phyloP scores from a whole-genome alignment of 1,140 invertebrate genomes.

The Brachionus paranguensis region DNA sequence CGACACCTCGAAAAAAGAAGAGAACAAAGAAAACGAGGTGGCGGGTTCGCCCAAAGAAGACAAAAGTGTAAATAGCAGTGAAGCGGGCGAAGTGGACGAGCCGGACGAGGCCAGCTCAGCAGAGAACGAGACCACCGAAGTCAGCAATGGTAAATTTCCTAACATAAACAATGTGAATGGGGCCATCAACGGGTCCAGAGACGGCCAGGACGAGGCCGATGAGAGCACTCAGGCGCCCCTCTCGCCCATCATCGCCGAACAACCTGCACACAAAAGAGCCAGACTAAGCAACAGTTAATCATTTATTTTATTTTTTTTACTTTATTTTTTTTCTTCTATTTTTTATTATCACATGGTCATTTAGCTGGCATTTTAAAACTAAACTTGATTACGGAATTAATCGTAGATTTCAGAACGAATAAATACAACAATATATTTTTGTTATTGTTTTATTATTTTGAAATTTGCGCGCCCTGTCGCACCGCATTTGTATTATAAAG shows the following conservation, averaged over 20 bases:
- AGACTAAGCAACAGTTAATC: slow-evolving; percentile 17
- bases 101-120: not conserved
- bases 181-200: not conserved
- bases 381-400: not conserved
- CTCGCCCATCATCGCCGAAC: not conserved
- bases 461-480: not conserved
- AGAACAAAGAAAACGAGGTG: not conserved
- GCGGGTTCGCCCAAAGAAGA: not conserved
- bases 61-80: not conserved
- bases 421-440: not conserved
- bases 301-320: not conserved
- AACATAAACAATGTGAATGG: not conserved
- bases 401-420: not conserved
- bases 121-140: not conserved
- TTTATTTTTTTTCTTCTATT: not conserved
- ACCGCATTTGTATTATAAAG: slow-evolving; percentile 64
- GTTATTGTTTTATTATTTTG: not conserved
- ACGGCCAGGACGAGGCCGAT: not conserved
- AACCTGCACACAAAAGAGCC: slow-evolving; percentile 13
- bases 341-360: not conserved
- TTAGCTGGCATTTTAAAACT: not conserved
- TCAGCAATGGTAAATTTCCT: not conserved
- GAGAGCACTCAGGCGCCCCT: not conserved
- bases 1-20: not conserved
- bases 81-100: not conserved